Conservation (phyloP, 2,888 invertebrate genomes). For the Trachelus stipa region DNA sequence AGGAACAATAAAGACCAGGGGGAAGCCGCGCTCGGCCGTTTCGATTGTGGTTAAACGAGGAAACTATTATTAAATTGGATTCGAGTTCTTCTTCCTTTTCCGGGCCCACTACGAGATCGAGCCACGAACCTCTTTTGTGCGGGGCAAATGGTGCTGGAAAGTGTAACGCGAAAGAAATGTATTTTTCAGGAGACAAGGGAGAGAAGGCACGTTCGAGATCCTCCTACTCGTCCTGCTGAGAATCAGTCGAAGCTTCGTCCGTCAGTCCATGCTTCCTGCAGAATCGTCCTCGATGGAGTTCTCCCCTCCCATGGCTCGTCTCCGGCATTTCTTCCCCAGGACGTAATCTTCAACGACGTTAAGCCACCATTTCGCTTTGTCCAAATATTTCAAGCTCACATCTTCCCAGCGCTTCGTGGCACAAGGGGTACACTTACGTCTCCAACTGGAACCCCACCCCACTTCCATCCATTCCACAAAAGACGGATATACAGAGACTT, state of each 20-base stretch:
- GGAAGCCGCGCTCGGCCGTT: constrained; percentile 11
- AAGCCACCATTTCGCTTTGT: constrained; percentile 23
- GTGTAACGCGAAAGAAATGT: constrained; percentile 35
- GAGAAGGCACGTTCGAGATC: no score
- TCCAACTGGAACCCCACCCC: not conserved
- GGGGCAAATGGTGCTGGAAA: constrained; percentile 45
- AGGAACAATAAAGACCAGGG: no score
- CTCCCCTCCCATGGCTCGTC: no score
- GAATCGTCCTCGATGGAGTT: constrained; percentile 11
- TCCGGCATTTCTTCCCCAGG: constrained; percentile 15
- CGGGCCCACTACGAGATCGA: not conserved
- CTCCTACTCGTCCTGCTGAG: no score
- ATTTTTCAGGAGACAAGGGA: constrained; percentile 37
- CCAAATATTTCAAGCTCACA: constrained; percentile 17
- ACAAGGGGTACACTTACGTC: not conserved
- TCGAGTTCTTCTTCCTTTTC: not conserved
- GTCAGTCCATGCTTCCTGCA: constrained; percentile 23
- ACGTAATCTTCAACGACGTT: constrained; percentile 29
- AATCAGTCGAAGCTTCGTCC: not conserved
- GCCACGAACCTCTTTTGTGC: constrained; percentile 47
- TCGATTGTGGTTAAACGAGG: constrained; percentile 49
- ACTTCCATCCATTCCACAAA: not conserved
- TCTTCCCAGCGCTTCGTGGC: not conserved
- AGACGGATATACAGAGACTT: constrained; percentile 2
- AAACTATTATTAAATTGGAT: constrained; percentile 51